Conservation (phyloP, 1,140 invertebrate genomes). For the Leptinotarsa defecta region DNA sequence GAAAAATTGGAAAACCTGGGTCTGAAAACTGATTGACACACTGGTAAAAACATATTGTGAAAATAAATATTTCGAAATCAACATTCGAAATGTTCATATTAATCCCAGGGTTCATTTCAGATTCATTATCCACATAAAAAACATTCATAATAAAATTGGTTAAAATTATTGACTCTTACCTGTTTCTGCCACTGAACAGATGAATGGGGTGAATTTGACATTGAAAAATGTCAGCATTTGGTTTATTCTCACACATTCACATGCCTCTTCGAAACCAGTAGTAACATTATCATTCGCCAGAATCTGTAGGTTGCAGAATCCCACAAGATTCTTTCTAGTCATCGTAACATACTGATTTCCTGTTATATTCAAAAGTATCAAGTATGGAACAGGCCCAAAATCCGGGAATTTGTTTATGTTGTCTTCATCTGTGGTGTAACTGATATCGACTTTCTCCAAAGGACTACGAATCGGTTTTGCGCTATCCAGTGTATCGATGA, state of each 20-base stretch:
- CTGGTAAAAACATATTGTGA: too few relatives aligned
- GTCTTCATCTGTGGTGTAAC: slow-evolving; percentile 37
- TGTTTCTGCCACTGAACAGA: slow-evolving; percentile 33
- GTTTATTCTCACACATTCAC: slow-evolving; percentile 47
- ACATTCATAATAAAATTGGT: too few relatives aligned
- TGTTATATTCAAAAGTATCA: slow-evolving; percentile 41
- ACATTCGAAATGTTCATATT: too few relatives aligned
- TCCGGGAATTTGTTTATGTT: slow-evolving; percentile 38
- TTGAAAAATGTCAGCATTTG: slow-evolving; percentile 39
- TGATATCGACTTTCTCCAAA: slow-evolving; percentile 44
- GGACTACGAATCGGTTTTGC: slow-evolving; percentile 42
- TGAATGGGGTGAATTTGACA: slow-evolving; percentile 39
- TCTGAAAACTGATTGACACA: too few relatives aligned
- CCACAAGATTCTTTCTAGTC: slow-evolving; percentile 40
- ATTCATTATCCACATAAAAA: too few relatives aligned
- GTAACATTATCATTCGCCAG: slow-evolving; percentile 42
- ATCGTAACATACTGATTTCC: slow-evolving; percentile 31
- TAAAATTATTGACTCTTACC: slow-evolving; percentile 20
- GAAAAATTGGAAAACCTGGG: too few relatives aligned
- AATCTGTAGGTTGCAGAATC: slow-evolving; percentile 43
- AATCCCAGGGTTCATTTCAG: too few relatives aligned
- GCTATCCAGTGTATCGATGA: slow-evolving; percentile 39
- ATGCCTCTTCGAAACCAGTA: slow-evolving; percentile 32
- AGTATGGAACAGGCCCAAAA: slow-evolving; percentile 39
- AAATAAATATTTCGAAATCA: too few relatives aligned